These are phyloP conservation scores for Meloidogyne chitwoodi DNA, from an alignment of 1,140 invertebrate species.

Conservation along the genomic window DNA sequence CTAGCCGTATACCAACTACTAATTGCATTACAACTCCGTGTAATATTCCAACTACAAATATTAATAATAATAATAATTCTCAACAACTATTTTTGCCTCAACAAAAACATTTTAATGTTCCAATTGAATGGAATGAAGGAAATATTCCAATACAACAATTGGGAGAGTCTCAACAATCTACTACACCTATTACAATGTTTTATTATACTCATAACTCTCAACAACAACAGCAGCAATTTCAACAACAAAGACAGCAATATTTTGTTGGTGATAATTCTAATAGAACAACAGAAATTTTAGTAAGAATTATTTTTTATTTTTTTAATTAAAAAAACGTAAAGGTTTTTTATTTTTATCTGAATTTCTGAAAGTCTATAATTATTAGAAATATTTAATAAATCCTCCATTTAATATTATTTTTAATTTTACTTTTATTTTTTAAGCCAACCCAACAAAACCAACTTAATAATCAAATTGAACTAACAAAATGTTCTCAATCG, in stretches of 20 bases:
- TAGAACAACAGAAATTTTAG: not conserved
- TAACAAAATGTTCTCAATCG: constrained; percentile 11
- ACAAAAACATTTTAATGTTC: not conserved
- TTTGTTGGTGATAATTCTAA: not conserved
- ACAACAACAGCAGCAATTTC: not conserved
- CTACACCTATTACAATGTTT: not conserved
- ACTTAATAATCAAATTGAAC: not conserved
- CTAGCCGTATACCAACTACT: not conserved
- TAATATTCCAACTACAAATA: constrained; percentile 1
- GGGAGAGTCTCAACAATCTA: not conserved
- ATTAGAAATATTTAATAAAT: no score
- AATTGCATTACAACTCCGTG: not conserved
- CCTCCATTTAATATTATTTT: no score
- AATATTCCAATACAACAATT: not conserved
- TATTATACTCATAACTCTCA: not conserved
- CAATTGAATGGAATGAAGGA: not conserved
- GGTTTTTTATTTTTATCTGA: no score
- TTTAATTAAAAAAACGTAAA: no score
- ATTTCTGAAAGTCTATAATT: no score
- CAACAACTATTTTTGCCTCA: not conserved
- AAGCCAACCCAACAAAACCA: not conserved
- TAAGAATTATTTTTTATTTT: not conserved
- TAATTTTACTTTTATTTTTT: not conserved
- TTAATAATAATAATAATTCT: no score
- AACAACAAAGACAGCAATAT: not conserved